Conservation (phyloP, 1,140 invertebrate species). For the Calliphora vicina region DNA sequence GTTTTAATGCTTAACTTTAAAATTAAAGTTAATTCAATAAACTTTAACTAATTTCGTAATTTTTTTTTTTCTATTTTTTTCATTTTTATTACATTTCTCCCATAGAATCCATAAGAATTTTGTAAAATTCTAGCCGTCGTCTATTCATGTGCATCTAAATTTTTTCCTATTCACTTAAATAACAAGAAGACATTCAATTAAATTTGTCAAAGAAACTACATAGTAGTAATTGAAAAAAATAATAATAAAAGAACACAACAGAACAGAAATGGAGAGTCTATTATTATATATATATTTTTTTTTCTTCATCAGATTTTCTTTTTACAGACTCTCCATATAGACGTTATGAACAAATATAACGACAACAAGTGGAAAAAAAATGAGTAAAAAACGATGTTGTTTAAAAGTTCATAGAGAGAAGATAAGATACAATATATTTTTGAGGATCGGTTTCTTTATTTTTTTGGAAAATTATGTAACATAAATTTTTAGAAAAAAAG, state of each 20-base stretch:
- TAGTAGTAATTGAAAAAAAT: conserved; percentile 2
- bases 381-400: not conserved
- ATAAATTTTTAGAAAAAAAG: too few species aligned
- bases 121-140: not conserved
- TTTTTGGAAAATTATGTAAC: not conserved
- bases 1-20: too few species aligned
- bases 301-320: not conserved
- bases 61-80: not conserved
- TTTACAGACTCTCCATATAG: too few species aligned
- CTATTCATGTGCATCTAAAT: not conserved
- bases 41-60: not conserved
- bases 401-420: not conserved
- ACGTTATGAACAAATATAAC: too few species aligned
- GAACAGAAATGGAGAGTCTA: not conserved
- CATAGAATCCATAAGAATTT: not conserved
- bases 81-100: not conserved
- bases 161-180: not conserved
- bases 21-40: too few species aligned
- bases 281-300: not conserved
- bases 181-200: not conserved
- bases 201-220: conserved; percentile 1
- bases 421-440: not conserved
- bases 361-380: too few species aligned
- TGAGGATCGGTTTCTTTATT: not conserved
- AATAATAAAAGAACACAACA: not conserved